Evolutionary conservation across 2,113 vertebrate genomes (phyloP), one percentile per base, ranked within the genome.

Genomic region (Planiliza haematocheilus): DNA sequence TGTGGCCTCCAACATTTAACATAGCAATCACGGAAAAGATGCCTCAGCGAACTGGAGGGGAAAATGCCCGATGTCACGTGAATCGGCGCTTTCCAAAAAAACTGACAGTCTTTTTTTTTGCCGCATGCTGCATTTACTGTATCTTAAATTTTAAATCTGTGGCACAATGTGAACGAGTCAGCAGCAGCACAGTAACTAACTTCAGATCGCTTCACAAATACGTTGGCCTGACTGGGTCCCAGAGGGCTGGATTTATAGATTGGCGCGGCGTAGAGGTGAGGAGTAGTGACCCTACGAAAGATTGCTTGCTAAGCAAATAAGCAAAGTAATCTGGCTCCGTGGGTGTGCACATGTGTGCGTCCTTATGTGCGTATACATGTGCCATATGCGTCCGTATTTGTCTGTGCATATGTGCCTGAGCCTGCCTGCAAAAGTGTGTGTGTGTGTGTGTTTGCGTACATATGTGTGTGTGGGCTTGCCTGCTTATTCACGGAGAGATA

Each of bases 241-340:
- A 42, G 41, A 21, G 61, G 74, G 53, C 64, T 58, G 69, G 17
- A 77, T 58, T 82, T 76, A 88, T 84, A 78, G 85, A 86, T 86
- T 73, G 83, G 55, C 85, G 61, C 68, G 77, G 65, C 63, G 61
- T 59, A 56, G 70, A 79, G 66, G 61, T 84, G 68, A 85, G 36
- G 34, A 69, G 49, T 50, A 79, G 67, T 86, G 88, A 88, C 84
- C 86, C 83, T 63, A 69, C 70, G 63, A 87, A 83, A 82, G 72
- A 88, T 70, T 86, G 84, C 88, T 80, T 79, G 72, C 81, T 85
- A 87, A 88, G 86, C 84, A 89, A 86, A 89, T 88, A 83, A 84
- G 74, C 69, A 88, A 87, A 82, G 79, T 80, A 87, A 81, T 84
- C 39, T 68, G 68, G 51, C n/a, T 58, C 21, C 61, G 69, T 65